Base-by-base conservation (phyloP, 1,140 invertebrate genomes). In the Prorops nasuta region DNA sequence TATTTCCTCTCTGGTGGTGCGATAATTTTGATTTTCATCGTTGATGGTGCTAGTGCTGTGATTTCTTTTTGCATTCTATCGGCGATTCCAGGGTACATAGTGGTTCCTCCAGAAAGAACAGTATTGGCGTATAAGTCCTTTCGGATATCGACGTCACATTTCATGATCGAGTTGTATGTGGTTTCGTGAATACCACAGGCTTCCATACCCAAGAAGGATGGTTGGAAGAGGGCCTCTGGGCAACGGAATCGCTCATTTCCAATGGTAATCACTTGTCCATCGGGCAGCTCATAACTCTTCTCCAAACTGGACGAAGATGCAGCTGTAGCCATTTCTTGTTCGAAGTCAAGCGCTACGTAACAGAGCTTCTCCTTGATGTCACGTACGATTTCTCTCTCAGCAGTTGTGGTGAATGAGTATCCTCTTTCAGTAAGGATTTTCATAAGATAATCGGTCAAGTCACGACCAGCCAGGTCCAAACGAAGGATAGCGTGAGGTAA, bases 191-290 rank as follows among this genome's bases (percentile, higher is more conserved):
- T 94, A 64, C 92, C 92, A 75, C 89, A 91, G 41, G 91, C 91
- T 86, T 96, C 93, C 92, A 96, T 95, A 76, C 93, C 91, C 80
- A 94, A 76, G 88, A 94, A 95, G 47, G 89, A 91, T 56, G 94
- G 92, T 78, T 96, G 93, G 91, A 97, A 97, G 50, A 98, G 84
- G 58, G 94, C 93, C 74, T 97, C 94, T 28, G 94, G 94, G 80
- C 92, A 98, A 81, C 95, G 89, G 93, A 98, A 96, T 72, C 95
- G 84, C 78, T 97, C 94, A 79, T 96, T 96, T 61, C 94, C 94
- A 66, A 88, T 96, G 80, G 92, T 96, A 81, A 96, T 96, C 63
- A 98, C 94, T 79, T 94, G 93, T 67, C 91, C 95, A 77, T 95
- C 93, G 66, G 92, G 94, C 69, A 96, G 82, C 78, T 96, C 94